Conservation (phyloP, 1,140 invertebrate species). For the Magallana ariakensis region DNA sequence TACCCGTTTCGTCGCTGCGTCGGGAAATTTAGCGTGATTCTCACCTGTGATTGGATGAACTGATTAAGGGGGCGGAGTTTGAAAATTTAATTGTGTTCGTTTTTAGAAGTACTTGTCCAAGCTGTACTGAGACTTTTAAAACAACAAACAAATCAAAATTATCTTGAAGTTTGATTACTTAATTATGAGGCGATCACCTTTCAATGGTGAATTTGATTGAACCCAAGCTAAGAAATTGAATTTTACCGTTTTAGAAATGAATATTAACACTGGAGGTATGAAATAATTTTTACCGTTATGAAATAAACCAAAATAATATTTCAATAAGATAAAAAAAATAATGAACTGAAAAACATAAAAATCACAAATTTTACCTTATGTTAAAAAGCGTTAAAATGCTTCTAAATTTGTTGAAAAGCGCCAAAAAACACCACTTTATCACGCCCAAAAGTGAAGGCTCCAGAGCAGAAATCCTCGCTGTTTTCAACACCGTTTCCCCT, state of each 20-base stretch:
- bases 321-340: too few relatives aligned
- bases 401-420: not conserved
- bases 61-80: constrained; percentile 22
- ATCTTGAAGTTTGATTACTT: not conserved
- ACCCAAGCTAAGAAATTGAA: constrained; percentile 5
- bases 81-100: constrained; percentile 28
- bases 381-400: not conserved
- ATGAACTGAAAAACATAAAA: not conserved
- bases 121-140: constrained; percentile 15
- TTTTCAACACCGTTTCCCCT: not conserved
- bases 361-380: constrained; percentile 2
- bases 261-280: not conserved
- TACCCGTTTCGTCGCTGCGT: constrained; percentile 8
- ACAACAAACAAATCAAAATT: not conserved
- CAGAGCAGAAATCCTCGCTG: not conserved
- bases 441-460: not conserved
- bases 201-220: constrained; percentile 8
- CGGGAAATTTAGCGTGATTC: constrained; percentile 11
- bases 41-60: constrained; percentile 29
- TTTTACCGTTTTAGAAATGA: not conserved
- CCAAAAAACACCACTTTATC: constrained; percentile 25
- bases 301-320: too few relatives aligned
- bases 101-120: constrained; percentile 11
- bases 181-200: constrained; percentile 29
- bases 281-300: too few relatives aligned